Base-by-base conservation (phyloP, 2,888 invertebrate species). In the Quadroppia sp. region DNA sequence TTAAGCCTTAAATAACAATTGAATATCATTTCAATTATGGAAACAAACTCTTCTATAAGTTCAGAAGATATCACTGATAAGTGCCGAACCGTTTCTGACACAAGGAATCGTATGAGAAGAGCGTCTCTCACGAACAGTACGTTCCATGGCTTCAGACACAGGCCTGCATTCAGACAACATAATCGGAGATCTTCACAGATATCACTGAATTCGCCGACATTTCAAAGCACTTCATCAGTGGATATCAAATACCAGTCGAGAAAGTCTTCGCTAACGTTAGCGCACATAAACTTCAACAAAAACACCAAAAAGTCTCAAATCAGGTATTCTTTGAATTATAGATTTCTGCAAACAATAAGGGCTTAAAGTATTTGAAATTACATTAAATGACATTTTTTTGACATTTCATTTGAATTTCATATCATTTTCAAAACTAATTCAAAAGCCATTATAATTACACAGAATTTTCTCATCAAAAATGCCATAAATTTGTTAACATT, bases 171-270 rank as follows among this genome's bases (percentile, higher is more conserved):
- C 20, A 9, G 61, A 30, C 9, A 30, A 3, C 32, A 36, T 64
- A 32, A 64, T 17, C 64, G 64, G 17, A 9, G 64, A 7, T 28
- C 28, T 11, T 30, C 59, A 28, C 59, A 59, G 23, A 61, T 2
- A 17, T 61, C 61, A 64, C 40, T 36, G 36, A 40, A 36, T 17
- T 32, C 40, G 9, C 9, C 64, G n/a, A 20, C 64, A 7, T 4
- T 64, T 64, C 64, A 32, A 36, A 36, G 40, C 36, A 3, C 20
- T 11, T 23, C 64, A 15, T 40, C 64, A 36, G 40, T 64, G 4
- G 30, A 64, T 9, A 30, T 64, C 15, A 64, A 64, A 36, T 64
- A 64, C 40, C 40, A 64, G 15, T 40, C 36, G 20, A 64, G 64
- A 36, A 64, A 40, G 20, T 64, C 36, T 15, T 64, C 64, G 9